Evolutionary conservation across 2,888 invertebrate genomes (phyloP), one percentile per base, ranked within the genome.

Genomic region (Eupithecia tripunctaria): DNA sequence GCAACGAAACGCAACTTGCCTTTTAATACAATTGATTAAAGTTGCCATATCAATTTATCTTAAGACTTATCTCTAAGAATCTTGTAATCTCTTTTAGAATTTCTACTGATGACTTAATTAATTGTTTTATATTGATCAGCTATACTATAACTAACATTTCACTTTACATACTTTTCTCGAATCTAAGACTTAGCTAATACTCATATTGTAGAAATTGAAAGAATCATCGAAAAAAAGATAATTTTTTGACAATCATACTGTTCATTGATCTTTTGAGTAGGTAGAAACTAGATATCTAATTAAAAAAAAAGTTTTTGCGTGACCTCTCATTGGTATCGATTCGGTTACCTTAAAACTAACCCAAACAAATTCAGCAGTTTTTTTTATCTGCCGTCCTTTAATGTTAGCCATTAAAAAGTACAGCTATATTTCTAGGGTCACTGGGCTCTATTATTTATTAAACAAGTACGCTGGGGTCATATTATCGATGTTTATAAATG

Each of bases 61-160:
- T 77, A 78, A 76, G 77, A 70, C 70, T 79, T 74, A 74, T 64
- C 38, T 76, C 71, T 79, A 78, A 78, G 79, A 63, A 74, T 72
- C 76, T 77, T 78, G 76, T 80, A 78, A 76, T 76, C 76, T 80
- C 75, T 79, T 70, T 79, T 79, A 81, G 80, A 79, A 80, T 81
- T 81, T 81, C 78, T 81, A 81, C 81, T 80, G 80, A 78, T 76
- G 73, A 63, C 77, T 76, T 71, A 51, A 73, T 73, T 76, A 56
- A 72, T 74, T 75, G 38, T 78, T 78, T 77, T 78, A 75, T 80
- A 80, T 75, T 67, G 75, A 76, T 71, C 64, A 67, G 71, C 68
- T 78, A 68, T 77, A 73, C 67, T 67, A 60, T 73, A 68, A 72
- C 62, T 74, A 68, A 74, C 71, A 73, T 76, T 71, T 74, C 69